These are phyloP conservation scores for Epizoanthus stellaris DNA, from an alignment of 92 coral and sea anemone species.

Conservation along the genomic window DNA sequence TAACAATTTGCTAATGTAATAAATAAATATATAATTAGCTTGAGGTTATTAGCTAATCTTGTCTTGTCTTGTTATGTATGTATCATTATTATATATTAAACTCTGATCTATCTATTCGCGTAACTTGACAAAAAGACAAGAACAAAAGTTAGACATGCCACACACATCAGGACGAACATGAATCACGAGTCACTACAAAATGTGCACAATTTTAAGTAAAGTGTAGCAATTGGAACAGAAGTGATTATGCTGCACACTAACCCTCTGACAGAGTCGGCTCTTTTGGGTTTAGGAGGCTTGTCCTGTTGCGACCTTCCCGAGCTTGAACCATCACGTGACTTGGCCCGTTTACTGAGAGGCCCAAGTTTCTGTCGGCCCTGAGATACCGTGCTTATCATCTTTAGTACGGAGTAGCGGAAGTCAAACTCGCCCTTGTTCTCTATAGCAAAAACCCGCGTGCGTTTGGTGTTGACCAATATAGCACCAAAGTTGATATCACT, in stretches of 20 bases:
- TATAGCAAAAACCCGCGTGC: slow-evolving; percentile 82
- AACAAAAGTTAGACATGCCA: no score
- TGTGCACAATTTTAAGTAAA: not conserved
- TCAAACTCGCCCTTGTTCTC: slow-evolving; percentile 99
- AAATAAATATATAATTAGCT: no score
- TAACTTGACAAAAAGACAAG: no score
- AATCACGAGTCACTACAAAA: no score
- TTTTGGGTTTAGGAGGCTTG: slow-evolving; percentile 84
- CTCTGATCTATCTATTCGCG: no score
- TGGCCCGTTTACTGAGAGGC: slow-evolving; percentile 75
- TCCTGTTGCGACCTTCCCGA: slow-evolving; percentile 96
- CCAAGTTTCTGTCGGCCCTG: slow-evolving; percentile 98
- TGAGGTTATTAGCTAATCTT: no score
- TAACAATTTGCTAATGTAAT: no score
- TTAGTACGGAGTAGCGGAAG: slow-evolving; percentile 96
- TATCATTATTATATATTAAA: no score
- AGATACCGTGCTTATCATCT: slow-evolving; percentile 89
- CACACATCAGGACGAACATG: not conserved
- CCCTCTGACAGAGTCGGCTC: slow-evolving; percentile 99
- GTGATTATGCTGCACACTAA: slow-evolving; percentile 13
- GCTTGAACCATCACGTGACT: slow-evolving; percentile 97
- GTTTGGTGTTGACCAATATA: slow-evolving; percentile 92
- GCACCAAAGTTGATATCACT: slow-evolving; percentile 99
- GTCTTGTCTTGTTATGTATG: no score
- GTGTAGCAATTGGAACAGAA: not conserved